Evolutionary conservation across 2,888 invertebrate species (phyloP).

Genomic region (Odontocerum albicorne): DNA sequence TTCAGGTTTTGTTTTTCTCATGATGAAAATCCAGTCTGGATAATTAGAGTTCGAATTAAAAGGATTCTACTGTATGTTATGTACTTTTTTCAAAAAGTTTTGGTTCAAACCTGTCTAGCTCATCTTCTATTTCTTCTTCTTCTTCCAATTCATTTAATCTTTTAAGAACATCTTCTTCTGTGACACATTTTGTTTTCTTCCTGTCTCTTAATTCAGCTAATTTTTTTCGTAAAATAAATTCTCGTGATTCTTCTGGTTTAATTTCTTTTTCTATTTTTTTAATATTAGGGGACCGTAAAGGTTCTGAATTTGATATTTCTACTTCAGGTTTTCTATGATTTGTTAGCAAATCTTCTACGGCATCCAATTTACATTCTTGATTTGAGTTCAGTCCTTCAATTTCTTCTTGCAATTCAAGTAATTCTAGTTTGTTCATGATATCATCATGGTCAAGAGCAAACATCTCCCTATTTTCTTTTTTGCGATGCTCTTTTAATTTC

Average conservation of each 20-base stretch:
- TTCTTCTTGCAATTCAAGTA: constrained; percentile 64
- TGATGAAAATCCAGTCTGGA: too few relatives aligned
- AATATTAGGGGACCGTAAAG: too few relatives aligned
- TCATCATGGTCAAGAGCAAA: constrained; percentile 46
- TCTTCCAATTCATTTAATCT: constrained; percentile 59
- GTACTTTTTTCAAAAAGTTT: too few relatives aligned
- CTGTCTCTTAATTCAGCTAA: constrained; percentile 31
- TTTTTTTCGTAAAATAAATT: constrained; percentile 31
- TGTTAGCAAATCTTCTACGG: too few relatives aligned
- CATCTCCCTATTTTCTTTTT: constrained; percentile 45
- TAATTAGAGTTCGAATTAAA: too few relatives aligned
- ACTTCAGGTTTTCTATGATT: too few relatives aligned
- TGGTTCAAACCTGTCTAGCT: constrained; percentile 52
- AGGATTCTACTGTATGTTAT: too few relatives aligned
- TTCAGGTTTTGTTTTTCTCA: too few relatives aligned
- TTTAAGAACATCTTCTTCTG: constrained; percentile 50
- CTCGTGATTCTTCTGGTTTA: constrained; percentile 13
- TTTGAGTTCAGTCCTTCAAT: constrained; percentile 48
- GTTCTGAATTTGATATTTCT: too few relatives aligned
- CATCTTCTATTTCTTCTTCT: constrained; percentile 58
- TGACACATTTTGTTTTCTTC: constrained; percentile 37
- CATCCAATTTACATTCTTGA: not conserved
- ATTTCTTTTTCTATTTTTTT: too few relatives aligned
- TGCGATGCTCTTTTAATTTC: constrained; percentile 50
- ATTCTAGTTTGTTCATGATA: constrained; percentile 58